Base-by-base conservation (phyloP, 2,113 vertebrate genomes). In the Noctilio leporinus region DNA sequence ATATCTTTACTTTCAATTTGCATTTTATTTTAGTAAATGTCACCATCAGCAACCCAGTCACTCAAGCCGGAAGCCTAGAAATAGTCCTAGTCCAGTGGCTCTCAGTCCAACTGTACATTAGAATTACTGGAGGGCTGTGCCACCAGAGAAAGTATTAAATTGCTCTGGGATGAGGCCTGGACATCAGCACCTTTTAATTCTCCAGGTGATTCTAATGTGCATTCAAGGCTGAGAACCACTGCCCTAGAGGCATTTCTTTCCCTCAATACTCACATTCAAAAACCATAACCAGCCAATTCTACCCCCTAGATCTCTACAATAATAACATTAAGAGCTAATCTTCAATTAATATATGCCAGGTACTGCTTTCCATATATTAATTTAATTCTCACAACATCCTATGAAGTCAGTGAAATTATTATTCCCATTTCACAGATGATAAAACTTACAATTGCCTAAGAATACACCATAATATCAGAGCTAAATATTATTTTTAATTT, bases 321-420 rank as follows among this genome's bases (percentile, higher is more conserved):
- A 77, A 59, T 2, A 62, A 81, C 38, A 95, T 67, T 49, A 57
- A 82, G 77, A 75, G 28, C 82, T 73, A 84, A 88, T 14, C 40
- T 91, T 82, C 53, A 55, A 65, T 65, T 83, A 82, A 49, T 72
- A 83, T 83, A 86, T 57, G 38, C 62, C 49, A 91, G 49, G 82
- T 14, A 85, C 28, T 64, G 59, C 77, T 81, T 82, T 75, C 40
- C 15, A 78, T 65, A 69, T 59, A 75, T 69, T 94, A 73, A 93
- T 73, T 88, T 72, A 90, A 86, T 93, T 77, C 45, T 87, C 53
- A 93, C 69, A 85, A 94, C 64, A 81, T n/a, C 28, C 53, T 91
- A 53, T 57, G 19, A 91, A 69, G 38, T n/a, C 93, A 93, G 55
- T 72, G 53, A 28, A 78, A 70, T 82, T 70, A 90, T 89, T 69